Conservation (phyloP, 2,113 vertebrate species). For the Leucopsar rothschildi region DNA sequence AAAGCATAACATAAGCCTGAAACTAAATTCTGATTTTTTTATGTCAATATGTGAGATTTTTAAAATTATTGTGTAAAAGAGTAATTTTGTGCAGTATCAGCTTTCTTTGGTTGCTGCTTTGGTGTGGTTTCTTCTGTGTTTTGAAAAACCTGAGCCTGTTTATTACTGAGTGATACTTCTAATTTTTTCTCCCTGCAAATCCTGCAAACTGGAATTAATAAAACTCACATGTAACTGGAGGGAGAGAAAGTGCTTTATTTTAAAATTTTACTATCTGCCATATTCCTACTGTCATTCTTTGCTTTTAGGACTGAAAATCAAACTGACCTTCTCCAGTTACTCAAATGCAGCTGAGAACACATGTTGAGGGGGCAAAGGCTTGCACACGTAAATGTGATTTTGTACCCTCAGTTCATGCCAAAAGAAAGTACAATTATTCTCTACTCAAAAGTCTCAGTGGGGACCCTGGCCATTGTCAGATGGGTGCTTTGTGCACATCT, state of each 20-base stretch:
- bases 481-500: slow-evolving; percentile 71
- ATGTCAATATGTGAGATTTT: neutral
- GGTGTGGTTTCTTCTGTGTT: neutral
- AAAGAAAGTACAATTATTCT: slow-evolving; percentile 67
- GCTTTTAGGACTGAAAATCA: slow-evolving; percentile 12
- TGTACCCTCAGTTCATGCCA: slow-evolving; percentile 44
- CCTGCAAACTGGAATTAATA: neutral
- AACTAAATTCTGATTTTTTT: neutral
- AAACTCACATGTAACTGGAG: neutral
- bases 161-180: neutral
- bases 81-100: neutral
- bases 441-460: slow-evolving; percentile 63
- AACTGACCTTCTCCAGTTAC: neutral
- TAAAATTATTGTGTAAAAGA: neutral
- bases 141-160: neutral
- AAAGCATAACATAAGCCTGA: neutral
- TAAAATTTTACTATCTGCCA: neutral
- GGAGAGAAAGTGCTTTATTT: neutral
- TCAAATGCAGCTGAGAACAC: slow-evolving; percentile 19
- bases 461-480: slow-evolving; percentile 62
- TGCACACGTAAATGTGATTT: slow-evolving; percentile 68
- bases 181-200: neutral
- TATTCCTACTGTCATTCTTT: neutral
- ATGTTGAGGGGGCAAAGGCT: slow-evolving; percentile 60
- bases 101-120: neutral